Evolutionary conservation across 2,113 vertebrate genomes (phyloP), one percentile per base, ranked within the genome.

Genomic region (Alligator sinensis): DNA sequence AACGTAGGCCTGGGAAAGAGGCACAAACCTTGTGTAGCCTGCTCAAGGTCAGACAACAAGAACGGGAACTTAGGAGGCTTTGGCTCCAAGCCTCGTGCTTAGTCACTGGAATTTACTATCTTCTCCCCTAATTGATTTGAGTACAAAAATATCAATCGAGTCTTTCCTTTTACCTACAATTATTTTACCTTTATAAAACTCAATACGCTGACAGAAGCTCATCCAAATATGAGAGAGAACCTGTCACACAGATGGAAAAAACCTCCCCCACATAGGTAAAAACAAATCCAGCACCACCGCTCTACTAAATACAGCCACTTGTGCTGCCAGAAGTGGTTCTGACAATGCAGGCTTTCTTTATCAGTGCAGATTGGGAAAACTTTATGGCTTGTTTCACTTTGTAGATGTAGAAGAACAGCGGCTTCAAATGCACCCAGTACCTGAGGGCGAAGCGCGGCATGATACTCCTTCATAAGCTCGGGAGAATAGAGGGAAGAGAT

Each of bases 381-480:
- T 47, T 68, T 34, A 24, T 12, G 22, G 34, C 34, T 47, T 22
- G 34, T 47, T 8, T 74, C 15, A 12, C 70, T 74, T 74, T 74
- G 34, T 47, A 47, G 68, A 47, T 47, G 47, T 47, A 47, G 47
- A 61, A 70, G 82, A 85, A 62, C 30, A 77, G 55, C 11, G 11
- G 62, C 30, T 38, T 66, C 22, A 77, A 4, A 63, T 5, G 17
- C 0, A 55, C 86, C 54, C 58, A 87, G 96, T 98, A 99, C 99
- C 99, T 99, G 99, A 54, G 98, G 99, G 93, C 97, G 98, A 91
- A 97, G 89, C 27, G 98, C 98, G 13, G 75, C 6, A 21, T 99
- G 99, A 94, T 99, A 99, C 75, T 99, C 98, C 86, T 95, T 98
- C 99, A 99, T 99, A 30, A 99, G 97, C 70, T 99, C 98, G 22